These are phyloP conservation scores for Stomatorhinus ivindoensis DNA, from an alignment of 2,113 vertebrate species.

Conservation along the genomic window DNA sequence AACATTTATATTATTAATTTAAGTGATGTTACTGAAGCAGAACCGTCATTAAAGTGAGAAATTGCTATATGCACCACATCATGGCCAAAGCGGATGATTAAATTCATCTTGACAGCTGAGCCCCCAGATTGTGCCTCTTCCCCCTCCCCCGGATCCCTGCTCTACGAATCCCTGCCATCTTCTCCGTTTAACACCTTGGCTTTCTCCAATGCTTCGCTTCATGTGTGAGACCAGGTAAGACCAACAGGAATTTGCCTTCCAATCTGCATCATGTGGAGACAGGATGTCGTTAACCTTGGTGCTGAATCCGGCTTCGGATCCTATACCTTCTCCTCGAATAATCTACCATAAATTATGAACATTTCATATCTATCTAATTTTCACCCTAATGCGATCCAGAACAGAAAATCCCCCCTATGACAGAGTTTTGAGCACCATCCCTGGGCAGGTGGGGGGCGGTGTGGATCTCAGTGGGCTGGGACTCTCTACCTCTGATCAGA, in stretches of 20 bases:
- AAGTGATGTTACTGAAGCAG: constrained; percentile 25
- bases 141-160: neutral
- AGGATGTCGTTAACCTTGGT: neutral
- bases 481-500: neutral
- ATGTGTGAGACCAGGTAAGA: neutral
- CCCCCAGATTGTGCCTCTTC: neutral
- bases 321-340: neutral
- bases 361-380: neutral
- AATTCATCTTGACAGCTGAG: constrained; percentile 16
- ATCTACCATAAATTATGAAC: neutral
- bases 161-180: neutral
- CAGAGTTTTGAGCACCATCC: neutral
- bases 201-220: neutral
- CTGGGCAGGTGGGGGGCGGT: neutral
- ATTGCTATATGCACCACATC: neutral
- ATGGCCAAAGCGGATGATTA: neutral
- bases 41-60: constrained; percentile 8
- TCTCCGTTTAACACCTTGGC: neutral
- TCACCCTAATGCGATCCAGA: neutral
- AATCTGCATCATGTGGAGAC: neutral
- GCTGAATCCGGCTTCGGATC: neutral
- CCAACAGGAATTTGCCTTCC: too few relatives aligned
- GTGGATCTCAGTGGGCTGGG: neutral
- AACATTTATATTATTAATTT: constrained; percentile 55
- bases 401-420: neutral